phyloP scores from a whole-genome alignment of 2,888 invertebrate species.

The Limnephilus lunatus region DNA sequence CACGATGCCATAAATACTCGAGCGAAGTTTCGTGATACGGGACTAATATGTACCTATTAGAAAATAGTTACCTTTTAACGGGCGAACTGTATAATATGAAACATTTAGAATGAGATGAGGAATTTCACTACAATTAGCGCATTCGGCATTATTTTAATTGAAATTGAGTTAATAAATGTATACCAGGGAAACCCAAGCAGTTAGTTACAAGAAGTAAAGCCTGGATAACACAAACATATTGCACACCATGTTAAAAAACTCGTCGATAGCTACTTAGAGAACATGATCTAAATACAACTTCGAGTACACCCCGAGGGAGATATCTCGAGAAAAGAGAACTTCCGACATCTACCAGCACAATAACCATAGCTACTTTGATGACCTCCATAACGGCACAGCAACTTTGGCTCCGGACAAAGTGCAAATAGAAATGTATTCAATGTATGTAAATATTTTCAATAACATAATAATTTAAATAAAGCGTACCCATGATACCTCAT shows the following conservation, averaged over 20 bases:
- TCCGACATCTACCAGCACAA: not conserved
- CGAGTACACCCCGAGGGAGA: not conserved
- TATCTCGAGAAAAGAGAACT: not conserved
- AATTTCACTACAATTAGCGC: not conserved
- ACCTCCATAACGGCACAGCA: not conserved
- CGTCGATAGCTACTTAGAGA: not conserved
- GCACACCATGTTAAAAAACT: too few species aligned
- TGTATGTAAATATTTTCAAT: not conserved
- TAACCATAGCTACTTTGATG: not conserved
- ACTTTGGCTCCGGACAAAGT: not conserved
- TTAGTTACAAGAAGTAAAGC: not conserved
- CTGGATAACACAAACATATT: not conserved
- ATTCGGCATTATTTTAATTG: not conserved
- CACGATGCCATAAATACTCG: constrained; percentile 34
- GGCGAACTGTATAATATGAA: not conserved
- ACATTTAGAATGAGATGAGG: not conserved
- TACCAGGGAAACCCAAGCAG: not conserved
- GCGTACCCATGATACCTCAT: too few species aligned
- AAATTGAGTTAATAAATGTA: not conserved
- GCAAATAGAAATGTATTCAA: not conserved
- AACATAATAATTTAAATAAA: too few species aligned
- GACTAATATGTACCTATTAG: constrained; percentile 1
- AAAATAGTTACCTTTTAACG: not conserved
- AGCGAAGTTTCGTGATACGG: constrained; percentile 24
- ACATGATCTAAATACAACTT: not conserved